Percentiles rank a stretch among this genome's conserved stretches.
Evolutionary conservation across 1,140 invertebrate species (phyloP).

Genomic region (Himalopsyche phryganea): DNA sequence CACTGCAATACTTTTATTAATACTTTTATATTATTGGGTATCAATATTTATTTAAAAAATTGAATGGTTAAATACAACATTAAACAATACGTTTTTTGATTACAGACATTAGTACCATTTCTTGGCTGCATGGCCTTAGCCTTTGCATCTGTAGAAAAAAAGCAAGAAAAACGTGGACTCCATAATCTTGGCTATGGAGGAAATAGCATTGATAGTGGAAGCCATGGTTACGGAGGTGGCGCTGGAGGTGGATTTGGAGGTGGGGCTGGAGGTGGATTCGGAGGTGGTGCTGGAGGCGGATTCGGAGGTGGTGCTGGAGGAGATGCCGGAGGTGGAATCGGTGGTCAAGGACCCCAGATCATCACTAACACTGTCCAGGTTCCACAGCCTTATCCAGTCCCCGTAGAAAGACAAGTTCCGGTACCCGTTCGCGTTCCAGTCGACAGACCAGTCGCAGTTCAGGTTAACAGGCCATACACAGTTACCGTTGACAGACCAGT

Average conservation of each 20-base stretch:
- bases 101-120: neutral
- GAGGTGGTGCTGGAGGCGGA: conserved; percentile 2
- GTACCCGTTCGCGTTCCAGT: conserved; percentile 27
- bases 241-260: neutral
- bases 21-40: too few relatives aligned
- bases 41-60: too few relatives aligned
- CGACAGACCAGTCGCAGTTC: conserved; percentile 24
- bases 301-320: neutral
- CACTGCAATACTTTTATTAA: too few relatives aligned
- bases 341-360: conserved; percentile 8
- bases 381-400: conserved; percentile 33
- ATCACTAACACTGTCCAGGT: conserved; percentile 28
- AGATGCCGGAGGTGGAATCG: neutral
- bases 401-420: conserved; percentile 31
- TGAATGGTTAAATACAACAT: too few relatives aligned
- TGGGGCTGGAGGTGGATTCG: conserved; percentile 1
- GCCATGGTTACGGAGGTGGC: conserved; percentile 13
- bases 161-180: conserved; percentile 42
- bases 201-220: conserved; percentile 1
- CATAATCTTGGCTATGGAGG: conserved; percentile 38
- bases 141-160: conserved; percentile 32
- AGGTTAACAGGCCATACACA: conserved; percentile 38
- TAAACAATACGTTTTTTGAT: conserved; percentile 14
- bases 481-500: conserved; percentile 40
- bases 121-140: conserved; percentile 34